A percentile compares a stretch with the other conserved stretches of the same genome.
These are phyloP conservation scores for Hyles lineata DNA, from an alignment of 2,888 invertebrate species.

Conservation along the genomic window DNA sequence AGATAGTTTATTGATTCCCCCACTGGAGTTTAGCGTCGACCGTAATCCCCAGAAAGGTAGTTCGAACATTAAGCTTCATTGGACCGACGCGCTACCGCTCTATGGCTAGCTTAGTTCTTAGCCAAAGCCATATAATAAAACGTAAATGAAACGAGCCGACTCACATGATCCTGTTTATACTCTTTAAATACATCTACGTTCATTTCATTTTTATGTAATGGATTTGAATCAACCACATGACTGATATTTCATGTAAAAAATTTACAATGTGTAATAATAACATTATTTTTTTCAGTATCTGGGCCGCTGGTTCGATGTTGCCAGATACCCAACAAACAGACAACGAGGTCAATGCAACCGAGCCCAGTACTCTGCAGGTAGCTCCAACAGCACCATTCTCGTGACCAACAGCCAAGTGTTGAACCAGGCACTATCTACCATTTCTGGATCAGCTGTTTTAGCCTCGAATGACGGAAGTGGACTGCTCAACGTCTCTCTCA, in stretches of 20 bases:
- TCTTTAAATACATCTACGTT: too few relatives aligned
- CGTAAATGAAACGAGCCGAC: too few relatives aligned
- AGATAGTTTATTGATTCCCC: too few relatives aligned
- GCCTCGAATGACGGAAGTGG: conserved; percentile 77
- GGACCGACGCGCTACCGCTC: too few relatives aligned
- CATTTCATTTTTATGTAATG: too few relatives aligned
- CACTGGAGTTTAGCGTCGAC: too few relatives aligned
- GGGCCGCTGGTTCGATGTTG: conserved; percentile 86
- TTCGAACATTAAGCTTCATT: too few relatives aligned
- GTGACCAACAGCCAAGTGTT: conserved; percentile 61
- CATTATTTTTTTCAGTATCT: conserved; percentile 56
- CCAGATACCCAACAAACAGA: conserved; percentile 85
- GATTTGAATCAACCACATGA: not conserved
- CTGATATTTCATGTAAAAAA: conserved; percentile 7
- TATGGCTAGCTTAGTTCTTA: too few relatives aligned
- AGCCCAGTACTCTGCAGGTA: conserved; percentile 76
- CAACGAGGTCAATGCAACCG: conserved; percentile 86
- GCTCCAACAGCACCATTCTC: conserved; percentile 39
- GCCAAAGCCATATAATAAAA: too few relatives aligned
- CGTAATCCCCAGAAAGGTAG: too few relatives aligned
- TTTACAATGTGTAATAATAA: not conserved
- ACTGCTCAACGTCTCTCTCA: conserved; percentile 82
- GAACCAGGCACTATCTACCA: conserved; percentile 73
- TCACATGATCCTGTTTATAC: too few relatives aligned
- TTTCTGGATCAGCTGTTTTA: conserved; percentile 78